Base-by-base conservation (phyloP, 2,113 vertebrate genomes). In the Ictidomys tridecemlineatus region DNA sequence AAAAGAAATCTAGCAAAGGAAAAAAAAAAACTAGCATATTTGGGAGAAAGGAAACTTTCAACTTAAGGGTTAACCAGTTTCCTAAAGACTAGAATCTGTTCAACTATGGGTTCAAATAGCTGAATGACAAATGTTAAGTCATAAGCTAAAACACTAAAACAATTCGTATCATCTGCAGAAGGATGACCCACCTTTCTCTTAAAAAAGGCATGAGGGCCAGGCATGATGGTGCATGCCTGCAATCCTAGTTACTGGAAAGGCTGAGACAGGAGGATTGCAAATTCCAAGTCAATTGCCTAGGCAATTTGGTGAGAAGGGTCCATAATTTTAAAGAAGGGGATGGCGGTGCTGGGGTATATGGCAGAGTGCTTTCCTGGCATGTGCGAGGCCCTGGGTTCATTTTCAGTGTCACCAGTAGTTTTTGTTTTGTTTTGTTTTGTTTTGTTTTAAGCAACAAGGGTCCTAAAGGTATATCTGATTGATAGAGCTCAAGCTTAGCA, bases 21-120 rank as follows among this genome's bases (percentile, higher is more conserved):
- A 51, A 28, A 87, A 95, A 96, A 94, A 96, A 56, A 18, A 18
- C 56, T 28, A 63, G 78, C 83, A 93, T 86, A 96, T 95, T 45
- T 86, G n/a, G 42, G 30, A 91, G 51, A 83, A 82, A 93, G 24
- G 16, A 95, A 72, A 96, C n/a, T 95, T 94, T 16, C 74, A 89
- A 56, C 42, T 37, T 69, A 32, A 95, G 12, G 18, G 48, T 69
- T 39, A 85, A 91, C 83, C 74, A 86, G 58, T 88, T 73, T 95
- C 42, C 83, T 84, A 65, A 76, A 89, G 37, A 78, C 14, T 22
- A 30, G 76, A 83, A 92, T 69, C 45, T 96, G 48, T 51, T 82
- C 83, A 51, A 56, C 39, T 67, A 69, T 16, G 26, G 34, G 39
- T 79, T 94, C 95, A 94, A 95, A 94, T 0, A 61, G 61, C 80